Base-by-base conservation (phyloP, 2,888 invertebrate genomes). In the Callyntrura sp. region DNA sequence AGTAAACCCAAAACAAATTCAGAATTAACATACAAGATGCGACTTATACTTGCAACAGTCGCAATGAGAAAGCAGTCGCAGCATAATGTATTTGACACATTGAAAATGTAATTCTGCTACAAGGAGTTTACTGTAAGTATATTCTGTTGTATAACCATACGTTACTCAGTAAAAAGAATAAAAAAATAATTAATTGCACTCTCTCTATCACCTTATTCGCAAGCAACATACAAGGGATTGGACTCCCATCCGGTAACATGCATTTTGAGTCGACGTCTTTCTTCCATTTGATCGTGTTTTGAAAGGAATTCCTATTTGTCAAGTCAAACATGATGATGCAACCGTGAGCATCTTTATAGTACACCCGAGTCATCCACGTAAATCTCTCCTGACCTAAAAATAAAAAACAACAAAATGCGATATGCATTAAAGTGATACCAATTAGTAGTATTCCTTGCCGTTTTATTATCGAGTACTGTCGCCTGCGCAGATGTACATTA, bases 181-280 rank as follows among this genome's bases (percentile, higher is more conserved):
- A n/a, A n/a, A n/a, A n/a, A n/a, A n/a, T n/a, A n/a, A n/a, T n/a
- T n/a, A n/a, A n/a, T n/a, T n/a, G n/a, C n/a, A n/a, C n/a, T n/a
- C n/a, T n/a, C n/a, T n/a, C n/a, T n/a, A n/a, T n/a, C 93, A 96
- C 96, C 94, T 96, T 96, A 93, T 96, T 96, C 17, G 95, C 96
- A 86, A 96, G 94, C 17, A 96, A 94, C 93, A 96, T 95, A 94
- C 96, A 95, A 2, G 96, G 96, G 25, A 96, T 95, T 3, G 95
- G 95, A 88, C 94, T 94, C 1, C 95, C 95, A 94, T 96, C 95
- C 1, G 95, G 94, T 17, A 95, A 94, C 79, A 95, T 95, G 88
- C 96, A 95, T 94, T 96, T 96, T 25, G 95, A 94, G 94, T 96
- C 96, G 1, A 96, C 94, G 93, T 96, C 96, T 91, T 95, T 95